These are phyloP conservation scores for Toxotes chatareus DNA, from an alignment of 2,113 vertebrate genomes.

Conservation along the genomic window DNA sequence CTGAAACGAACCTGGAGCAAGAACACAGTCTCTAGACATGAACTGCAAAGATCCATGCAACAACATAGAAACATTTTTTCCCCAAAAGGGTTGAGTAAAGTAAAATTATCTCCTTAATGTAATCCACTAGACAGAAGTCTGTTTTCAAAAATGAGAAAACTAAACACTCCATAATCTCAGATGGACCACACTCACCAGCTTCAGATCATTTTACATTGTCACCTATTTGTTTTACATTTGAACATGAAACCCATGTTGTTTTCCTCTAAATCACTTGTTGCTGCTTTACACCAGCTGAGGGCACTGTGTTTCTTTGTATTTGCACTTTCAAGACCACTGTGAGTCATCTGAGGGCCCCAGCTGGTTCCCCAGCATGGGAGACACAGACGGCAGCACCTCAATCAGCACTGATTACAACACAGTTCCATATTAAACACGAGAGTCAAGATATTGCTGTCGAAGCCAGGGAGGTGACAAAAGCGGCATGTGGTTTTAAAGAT, in stretches of 20 bases:
- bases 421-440: conserved; percentile 35
- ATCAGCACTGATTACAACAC: conserved; percentile 35
- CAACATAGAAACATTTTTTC: background rate
- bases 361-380: conserved; percentile 66
- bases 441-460: conserved; percentile 11
- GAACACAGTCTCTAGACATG: background rate
- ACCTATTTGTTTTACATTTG: too few species aligned
- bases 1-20: conserved; percentile 10
- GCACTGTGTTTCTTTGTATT: conserved; percentile 53
- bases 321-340: background rate
- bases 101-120: background rate
- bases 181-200: too few species aligned
- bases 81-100: background rate
- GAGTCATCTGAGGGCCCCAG: conserved; percentile 63
- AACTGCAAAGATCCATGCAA: background rate
- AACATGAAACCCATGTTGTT: background rate
- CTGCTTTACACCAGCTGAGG: conserved; percentile 56
- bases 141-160: background rate
- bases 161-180: too few species aligned
- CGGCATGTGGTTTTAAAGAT: conserved; percentile 54
- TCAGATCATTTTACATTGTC: too few species aligned
- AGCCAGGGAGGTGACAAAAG: conserved; percentile 44
- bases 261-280: background rate
- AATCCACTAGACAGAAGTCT: background rate
- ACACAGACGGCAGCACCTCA: conserved; percentile 53